Conservation (phyloP, 35 echinoderm and acorn worm species). For the Nesometra sesokonis region DNA sequence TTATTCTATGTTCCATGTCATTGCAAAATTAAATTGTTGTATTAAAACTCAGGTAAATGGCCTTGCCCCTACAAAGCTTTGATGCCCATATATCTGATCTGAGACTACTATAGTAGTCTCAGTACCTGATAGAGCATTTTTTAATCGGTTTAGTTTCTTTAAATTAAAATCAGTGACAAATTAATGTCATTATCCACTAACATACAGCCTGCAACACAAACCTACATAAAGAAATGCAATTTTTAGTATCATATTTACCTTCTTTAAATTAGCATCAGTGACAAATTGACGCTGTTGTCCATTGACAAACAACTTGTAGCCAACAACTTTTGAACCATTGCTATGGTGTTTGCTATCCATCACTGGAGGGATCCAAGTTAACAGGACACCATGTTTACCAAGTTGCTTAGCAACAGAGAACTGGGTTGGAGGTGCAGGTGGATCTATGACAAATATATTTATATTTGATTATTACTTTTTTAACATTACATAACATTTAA, state of each 20-base stretch:
- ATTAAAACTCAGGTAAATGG: no score
- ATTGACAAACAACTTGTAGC: conserved; percentile 85
- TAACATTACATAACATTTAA: not conserved
- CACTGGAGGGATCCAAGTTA: conserved; percentile 60
- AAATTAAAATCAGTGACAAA: no score
- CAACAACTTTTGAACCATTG: conserved; percentile 65
- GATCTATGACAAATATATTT: conserved; percentile 8
- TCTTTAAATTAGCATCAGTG: conserved; percentile 67
- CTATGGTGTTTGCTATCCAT: conserved; percentile 50
- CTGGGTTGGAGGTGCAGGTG: conserved; percentile 41
- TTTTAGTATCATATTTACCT: conserved; percentile 29
- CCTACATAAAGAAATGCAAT: no score
- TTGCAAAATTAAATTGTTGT: no score
- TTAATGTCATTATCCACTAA: no score
- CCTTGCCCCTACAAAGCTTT: no score
- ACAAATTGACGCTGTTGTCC: conserved; percentile 79
- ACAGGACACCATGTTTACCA: conserved; percentile 49
- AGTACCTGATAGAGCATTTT: no score
- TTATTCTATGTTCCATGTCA: no score
- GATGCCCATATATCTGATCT: no score
- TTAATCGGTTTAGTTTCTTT: conserved; percentile 48
- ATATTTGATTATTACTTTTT: not conserved
- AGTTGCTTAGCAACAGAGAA: conserved; percentile 42
- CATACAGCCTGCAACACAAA: no score
- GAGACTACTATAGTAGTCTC: no score